phyloP scores from a whole-genome alignment of 2,888 invertebrate genomes.

The Cheilosia pagana region DNA sequence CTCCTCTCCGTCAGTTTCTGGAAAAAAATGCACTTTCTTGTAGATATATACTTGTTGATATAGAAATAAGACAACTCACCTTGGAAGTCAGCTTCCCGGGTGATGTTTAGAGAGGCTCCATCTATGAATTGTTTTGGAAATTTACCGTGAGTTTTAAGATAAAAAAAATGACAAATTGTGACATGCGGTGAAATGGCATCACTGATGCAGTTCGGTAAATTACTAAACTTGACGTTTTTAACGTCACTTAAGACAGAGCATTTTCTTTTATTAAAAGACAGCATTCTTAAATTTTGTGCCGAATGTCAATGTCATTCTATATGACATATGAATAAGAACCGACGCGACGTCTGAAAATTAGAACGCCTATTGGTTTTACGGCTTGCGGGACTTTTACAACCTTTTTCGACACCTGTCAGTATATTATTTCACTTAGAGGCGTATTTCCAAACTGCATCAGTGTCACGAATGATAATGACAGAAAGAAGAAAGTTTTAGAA shows the following conservation, averaged over 20 bases:
- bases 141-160: neutral
- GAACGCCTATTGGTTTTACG: too few relatives aligned
- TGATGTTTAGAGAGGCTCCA: slow-evolving; percentile 89
- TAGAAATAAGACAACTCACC: slow-evolving; percentile 79
- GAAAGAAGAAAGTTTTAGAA: slow-evolving; percentile 13
- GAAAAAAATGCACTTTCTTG: neutral
- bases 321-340: too few relatives aligned
- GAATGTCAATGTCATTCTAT: too few relatives aligned
- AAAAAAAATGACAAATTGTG: neutral
- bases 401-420: too few relatives aligned
- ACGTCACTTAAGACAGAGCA: too few relatives aligned
- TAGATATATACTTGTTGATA: neutral
- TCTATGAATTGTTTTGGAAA: slow-evolving; percentile 83
- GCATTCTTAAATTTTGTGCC: too few relatives aligned
- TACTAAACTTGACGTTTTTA: neutral
- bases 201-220: slow-evolving; percentile 14
- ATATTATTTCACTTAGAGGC: too few relatives aligned
- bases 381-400: too few relatives aligned
- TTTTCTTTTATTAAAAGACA: too few relatives aligned
- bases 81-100: slow-evolving; percentile 87
- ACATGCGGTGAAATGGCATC: slow-evolving; percentile 5
- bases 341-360: too few relatives aligned
- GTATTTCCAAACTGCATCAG: slow-evolving; percentile 3
- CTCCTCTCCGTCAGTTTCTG: slow-evolving; percentile 85
- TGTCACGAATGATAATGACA: slow-evolving; percentile 12